Conservation (phyloP, 1,140 invertebrate genomes). For the Rhizoglyphus robini region DNA sequence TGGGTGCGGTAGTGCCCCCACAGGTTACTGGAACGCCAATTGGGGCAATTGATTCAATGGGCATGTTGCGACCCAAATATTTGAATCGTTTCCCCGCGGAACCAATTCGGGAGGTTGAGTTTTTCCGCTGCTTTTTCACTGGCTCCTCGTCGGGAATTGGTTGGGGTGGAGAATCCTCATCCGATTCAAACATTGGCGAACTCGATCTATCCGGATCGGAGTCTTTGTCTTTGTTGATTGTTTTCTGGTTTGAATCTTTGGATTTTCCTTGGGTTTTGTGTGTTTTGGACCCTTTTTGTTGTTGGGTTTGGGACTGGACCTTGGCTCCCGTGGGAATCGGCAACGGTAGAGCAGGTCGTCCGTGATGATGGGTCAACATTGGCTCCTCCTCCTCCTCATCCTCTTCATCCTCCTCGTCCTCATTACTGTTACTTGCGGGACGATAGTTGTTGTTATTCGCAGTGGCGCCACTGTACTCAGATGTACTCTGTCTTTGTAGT, state of each 20-base stretch:
- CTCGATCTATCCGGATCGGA: conserved; percentile 67
- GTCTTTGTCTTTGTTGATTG: conserved; percentile 26
- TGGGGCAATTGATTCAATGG: conserved; percentile 3
- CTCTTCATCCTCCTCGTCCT: not conserved
- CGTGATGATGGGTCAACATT: conserved; percentile 10
- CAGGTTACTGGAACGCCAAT: not conserved
- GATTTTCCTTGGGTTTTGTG: conserved; percentile 24
- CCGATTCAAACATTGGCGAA: conserved; percentile 87
- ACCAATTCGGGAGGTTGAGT: not conserved
- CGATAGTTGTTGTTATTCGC: not conserved
- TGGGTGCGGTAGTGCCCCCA: not conserved
- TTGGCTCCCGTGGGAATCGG: conserved; percentile 19
- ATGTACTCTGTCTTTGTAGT: not conserved
- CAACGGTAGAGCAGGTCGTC: conserved; percentile 19
- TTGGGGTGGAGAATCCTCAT: conserved; percentile 48
- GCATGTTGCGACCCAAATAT: not conserved
- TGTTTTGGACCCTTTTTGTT: conserved; percentile 1
- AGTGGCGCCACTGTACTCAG: not conserved
- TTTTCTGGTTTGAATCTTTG: too few species aligned
- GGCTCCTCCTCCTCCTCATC: not conserved
- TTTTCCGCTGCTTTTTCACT: conserved; percentile 9
- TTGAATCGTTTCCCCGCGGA: not conserved
- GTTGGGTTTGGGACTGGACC: not conserved
- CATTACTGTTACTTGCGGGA: not conserved
- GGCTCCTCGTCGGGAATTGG: not conserved